Conservation (phyloP, 2,888 invertebrate species). For the Pachliopta kotzebuea region DNA sequence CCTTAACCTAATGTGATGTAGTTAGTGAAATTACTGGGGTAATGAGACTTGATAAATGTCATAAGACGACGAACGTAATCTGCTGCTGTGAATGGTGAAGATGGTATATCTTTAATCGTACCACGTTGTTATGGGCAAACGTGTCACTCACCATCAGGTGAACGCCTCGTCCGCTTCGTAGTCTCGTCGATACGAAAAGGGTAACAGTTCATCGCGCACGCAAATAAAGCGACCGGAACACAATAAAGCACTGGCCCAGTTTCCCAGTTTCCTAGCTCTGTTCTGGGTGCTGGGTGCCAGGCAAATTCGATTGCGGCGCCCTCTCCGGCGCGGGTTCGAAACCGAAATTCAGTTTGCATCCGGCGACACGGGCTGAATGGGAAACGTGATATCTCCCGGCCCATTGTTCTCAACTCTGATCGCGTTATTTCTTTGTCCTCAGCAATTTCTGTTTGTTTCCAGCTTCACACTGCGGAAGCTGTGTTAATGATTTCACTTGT, state of each 20-base stretch:
- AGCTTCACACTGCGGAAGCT: background rate
- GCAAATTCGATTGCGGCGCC: conserved; percentile 3
- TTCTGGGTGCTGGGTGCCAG: background rate
- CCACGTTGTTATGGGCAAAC: no score
- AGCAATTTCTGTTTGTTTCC: background rate
- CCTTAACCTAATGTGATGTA: no score
- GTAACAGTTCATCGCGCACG: conserved; percentile 5
- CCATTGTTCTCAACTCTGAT: conserved; percentile 8
- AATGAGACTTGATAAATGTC: no score
- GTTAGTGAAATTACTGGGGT: no score
- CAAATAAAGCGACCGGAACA: conserved; percentile 11
- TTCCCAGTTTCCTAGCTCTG: no score
- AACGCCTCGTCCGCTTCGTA: no score
- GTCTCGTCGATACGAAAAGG: no score
- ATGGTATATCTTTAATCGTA: no score
- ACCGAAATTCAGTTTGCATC: conserved; percentile 1
- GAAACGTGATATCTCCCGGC: conserved; percentile 1
- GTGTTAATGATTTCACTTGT: no score
- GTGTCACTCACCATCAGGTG: no score
- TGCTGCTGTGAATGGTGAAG: no score
- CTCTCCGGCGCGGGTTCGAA: background rate
- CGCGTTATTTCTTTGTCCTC: background rate
- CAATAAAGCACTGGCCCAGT: conserved; percentile 1
- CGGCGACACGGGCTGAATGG: background rate
- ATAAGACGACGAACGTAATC: no score